Percentiles rank a stretch among this genome's conserved stretches.
Evolutionary conservation across 2,797 vertebrate species (phyloP).

Genomic region (Malurus leucopterus): DNA sequence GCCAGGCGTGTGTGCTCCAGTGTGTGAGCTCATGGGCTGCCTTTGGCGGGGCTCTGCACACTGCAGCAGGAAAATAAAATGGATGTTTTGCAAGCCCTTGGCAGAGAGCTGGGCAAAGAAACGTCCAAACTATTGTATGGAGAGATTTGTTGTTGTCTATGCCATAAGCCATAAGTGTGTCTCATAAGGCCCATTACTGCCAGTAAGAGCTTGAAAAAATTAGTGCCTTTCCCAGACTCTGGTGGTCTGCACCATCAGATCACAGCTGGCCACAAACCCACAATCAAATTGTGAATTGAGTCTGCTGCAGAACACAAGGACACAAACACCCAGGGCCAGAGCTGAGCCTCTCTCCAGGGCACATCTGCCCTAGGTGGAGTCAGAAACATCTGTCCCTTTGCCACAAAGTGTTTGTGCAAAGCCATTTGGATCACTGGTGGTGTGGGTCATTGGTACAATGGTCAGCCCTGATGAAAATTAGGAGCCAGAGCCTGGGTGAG

Average conservation of each 20-base stretch:
- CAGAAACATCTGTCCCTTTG: accelerated
- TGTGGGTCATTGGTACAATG: neutral
- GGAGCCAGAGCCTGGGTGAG: neutral
- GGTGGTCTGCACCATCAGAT: neutral
- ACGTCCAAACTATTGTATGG: neutral
- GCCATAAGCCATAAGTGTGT: neutral
- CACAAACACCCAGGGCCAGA: neutral
- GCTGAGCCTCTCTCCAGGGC: neutral
- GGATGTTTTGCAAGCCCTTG: slow-evolving; percentile 17
- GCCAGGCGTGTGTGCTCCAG: neutral
- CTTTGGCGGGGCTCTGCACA: neutral
- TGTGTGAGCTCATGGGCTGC: slow-evolving; percentile 23
- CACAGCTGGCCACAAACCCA: neutral
- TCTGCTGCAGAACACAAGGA: neutral
- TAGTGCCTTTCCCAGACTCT: neutral
- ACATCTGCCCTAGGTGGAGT: neutral
- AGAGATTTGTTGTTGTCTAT: neutral
- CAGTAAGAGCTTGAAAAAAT: neutral
- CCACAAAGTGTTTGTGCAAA: neutral
- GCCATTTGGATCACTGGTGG: neutral
- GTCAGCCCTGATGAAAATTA: neutral
- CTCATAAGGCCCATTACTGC: neutral
- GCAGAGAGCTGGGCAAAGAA: neutral
- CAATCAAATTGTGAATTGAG: accelerated
- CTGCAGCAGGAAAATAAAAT: slow-evolving; percentile 7